These are phyloP conservation scores for Poicephalus meyeri DNA, from an alignment of 2,113 vertebrate genomes.

Conservation along the genomic window DNA sequence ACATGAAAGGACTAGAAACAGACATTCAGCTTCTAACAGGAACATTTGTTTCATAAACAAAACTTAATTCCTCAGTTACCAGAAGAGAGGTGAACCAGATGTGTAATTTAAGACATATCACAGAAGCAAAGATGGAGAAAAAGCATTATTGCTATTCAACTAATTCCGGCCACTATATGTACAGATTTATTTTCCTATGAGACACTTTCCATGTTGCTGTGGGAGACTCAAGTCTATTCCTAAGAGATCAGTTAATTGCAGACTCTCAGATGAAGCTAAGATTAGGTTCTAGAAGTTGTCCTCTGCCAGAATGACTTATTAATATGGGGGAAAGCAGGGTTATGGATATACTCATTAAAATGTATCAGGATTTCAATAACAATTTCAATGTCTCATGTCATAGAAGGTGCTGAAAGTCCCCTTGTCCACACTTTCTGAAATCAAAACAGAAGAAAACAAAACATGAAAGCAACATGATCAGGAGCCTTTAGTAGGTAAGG, in stretches of 20 bases:
- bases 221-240: background rate
- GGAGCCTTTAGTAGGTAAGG: background rate
- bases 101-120: background rate
- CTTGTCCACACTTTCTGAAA: background rate
- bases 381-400: background rate
- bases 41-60: background rate
- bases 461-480: background rate
- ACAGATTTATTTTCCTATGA: background rate
- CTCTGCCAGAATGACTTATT: background rate
- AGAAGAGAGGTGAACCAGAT: background rate
- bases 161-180: background rate
- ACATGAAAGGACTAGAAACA: background rate
- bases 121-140: background rate
- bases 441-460: background rate
- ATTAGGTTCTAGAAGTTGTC: background rate
- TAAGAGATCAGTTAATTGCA: background rate
- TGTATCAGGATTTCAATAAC: conserved; percentile 8
- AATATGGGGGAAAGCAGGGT: background rate
- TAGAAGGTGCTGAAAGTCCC: background rate
- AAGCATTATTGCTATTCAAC: background rate
- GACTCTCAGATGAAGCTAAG: background rate
- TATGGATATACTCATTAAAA: conserved; percentile 6
- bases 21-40: background rate
- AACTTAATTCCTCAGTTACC: background rate
- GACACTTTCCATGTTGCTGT: background rate